A percentile compares a stretch with the other conserved stretches of the same genome.
Evolutionary conservation across 2,888 invertebrate species (phyloP).

Genomic region (Matsumyia berberina): DNA sequence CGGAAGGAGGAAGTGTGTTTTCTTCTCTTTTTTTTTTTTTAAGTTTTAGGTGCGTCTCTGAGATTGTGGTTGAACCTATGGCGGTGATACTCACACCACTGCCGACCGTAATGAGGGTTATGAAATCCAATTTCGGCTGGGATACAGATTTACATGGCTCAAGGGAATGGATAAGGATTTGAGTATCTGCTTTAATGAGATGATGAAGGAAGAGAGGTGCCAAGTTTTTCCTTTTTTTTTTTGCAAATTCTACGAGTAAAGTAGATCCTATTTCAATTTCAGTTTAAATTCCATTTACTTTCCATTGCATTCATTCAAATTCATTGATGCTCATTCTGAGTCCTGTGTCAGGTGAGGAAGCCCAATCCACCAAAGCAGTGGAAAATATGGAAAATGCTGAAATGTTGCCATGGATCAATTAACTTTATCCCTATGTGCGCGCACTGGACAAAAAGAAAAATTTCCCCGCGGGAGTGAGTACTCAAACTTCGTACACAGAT

Average conservation of each 20-base stretch:
- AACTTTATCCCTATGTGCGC: constrained; percentile 16
- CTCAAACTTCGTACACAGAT: neutral
- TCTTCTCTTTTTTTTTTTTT: neutral
- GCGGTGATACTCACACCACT: neutral
- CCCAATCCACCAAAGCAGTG: neutral
- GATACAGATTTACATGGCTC: constrained; percentile 8
- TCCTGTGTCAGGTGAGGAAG: neutral
- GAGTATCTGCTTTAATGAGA: constrained; percentile 35
- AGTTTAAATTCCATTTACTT: neutral
- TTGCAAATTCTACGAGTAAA: too few relatives aligned
- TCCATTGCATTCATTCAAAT: neutral
- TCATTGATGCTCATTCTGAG: neutral
- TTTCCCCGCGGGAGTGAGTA: neutral
- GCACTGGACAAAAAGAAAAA: neutral
- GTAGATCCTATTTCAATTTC: neutral
- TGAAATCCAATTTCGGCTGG: constrained; percentile 22
- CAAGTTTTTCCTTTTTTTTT: neutral
- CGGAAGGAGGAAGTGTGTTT: neutral
- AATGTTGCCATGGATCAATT: constrained; percentile 51
- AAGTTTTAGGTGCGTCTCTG: too few relatives aligned
- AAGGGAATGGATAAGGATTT: constrained; percentile 15
- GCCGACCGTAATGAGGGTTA: constrained; percentile 26
- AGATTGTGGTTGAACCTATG: neutral
- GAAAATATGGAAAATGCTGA: constrained; percentile 23
- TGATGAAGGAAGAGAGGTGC: constrained; percentile 1